Evolutionary conservation across 2,888 invertebrate species (phyloP).

Genomic region (Orchesellides sinensis): DNA sequence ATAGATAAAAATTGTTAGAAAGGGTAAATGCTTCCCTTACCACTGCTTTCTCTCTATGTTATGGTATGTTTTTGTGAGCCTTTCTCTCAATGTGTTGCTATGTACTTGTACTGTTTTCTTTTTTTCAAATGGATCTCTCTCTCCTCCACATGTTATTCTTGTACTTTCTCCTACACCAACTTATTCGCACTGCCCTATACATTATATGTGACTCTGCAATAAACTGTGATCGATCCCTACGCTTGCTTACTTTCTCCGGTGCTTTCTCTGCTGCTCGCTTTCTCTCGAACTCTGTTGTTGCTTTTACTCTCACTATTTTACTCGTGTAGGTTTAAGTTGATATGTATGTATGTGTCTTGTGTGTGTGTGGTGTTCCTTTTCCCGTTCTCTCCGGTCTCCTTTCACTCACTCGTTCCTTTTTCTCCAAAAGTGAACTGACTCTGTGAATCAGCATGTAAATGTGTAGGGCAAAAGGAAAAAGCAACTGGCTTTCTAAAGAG

Average conservation of each 20-base stretch:
- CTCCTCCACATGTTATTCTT: not conserved
- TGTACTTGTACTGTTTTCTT: slow-evolving; percentile 34
- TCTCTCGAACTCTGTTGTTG: slow-evolving; percentile 17
- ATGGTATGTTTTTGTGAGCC: slow-evolving; percentile 1
- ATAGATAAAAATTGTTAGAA: slow-evolving; percentile 39
- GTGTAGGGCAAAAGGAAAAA: slow-evolving; percentile 22
- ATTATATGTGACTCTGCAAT: slow-evolving; percentile 26
- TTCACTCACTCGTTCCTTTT: slow-evolving; percentile 28
- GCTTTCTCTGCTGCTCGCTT: slow-evolving; percentile 23
- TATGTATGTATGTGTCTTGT: slow-evolving; percentile 16
- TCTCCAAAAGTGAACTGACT: slow-evolving; percentile 31
- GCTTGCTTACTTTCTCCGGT: slow-evolving; percentile 33
- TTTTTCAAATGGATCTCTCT: slow-evolving; percentile 36
- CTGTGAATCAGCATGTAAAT: slow-evolving; percentile 32
- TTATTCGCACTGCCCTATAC: not conserved
- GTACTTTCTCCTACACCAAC: too few relatives aligned
- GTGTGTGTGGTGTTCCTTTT: slow-evolving; percentile 11
- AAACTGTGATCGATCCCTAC: slow-evolving; percentile 62
- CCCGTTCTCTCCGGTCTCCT: slow-evolving; percentile 25
- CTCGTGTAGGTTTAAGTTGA: not conserved
- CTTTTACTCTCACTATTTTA: not conserved
- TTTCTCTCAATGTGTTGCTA: not conserved
- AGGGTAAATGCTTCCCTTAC: slow-evolving; percentile 45
- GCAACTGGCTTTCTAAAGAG: slow-evolving; percentile 36
- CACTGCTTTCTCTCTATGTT: slow-evolving; percentile 6